Evolutionary conservation across 2,888 invertebrate species (phyloP).

Genomic region (Tipula helvola): DNA sequence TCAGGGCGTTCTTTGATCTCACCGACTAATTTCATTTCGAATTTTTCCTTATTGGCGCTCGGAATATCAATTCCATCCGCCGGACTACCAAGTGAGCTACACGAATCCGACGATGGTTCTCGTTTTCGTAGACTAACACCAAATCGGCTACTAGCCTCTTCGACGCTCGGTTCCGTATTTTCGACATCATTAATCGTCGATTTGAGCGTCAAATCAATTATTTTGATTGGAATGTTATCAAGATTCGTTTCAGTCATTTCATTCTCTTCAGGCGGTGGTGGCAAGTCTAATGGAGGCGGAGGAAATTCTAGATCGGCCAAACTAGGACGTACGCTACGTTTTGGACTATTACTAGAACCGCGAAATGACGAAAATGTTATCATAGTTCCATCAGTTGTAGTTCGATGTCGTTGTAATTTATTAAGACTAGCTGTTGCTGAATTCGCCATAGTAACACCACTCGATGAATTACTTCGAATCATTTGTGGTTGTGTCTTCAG

Average conservation of each 20-base stretch:
- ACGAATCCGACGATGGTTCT: conserved; percentile 47
- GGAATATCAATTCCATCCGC: conserved; percentile 20
- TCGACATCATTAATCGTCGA: conserved; percentile 39
- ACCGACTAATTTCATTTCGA: conserved; percentile 65
- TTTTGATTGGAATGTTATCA: conserved; percentile 19
- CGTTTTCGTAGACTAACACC: conserved; percentile 56
- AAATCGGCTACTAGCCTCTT: conserved; percentile 58
- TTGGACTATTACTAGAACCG: conserved; percentile 56
- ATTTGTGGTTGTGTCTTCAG: conserved; percentile 62
- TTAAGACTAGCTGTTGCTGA: conserved; percentile 45
- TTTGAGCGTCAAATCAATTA: conserved; percentile 17
- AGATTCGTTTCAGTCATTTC: conserved; percentile 22
- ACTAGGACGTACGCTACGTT: conserved; percentile 56
- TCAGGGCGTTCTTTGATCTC: conserved; percentile 73
- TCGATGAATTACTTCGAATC: conserved; percentile 81
- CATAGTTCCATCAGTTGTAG: conserved; percentile 38
- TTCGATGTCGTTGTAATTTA: conserved; percentile 43
- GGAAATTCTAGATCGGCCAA: conserved; percentile 78
- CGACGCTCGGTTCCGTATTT: conserved; percentile 52
- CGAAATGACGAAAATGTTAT: conserved; percentile 40
- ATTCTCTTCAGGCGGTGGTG: conserved; percentile 62
- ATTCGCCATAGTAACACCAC: conserved; percentile 58
- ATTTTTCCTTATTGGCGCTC: conserved; percentile 59
- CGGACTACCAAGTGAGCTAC: conserved; percentile 41
- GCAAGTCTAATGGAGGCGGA: conserved; percentile 68